Conservation (phyloP, 1,140 invertebrate species). For the Pteromalus puparum region DNA sequence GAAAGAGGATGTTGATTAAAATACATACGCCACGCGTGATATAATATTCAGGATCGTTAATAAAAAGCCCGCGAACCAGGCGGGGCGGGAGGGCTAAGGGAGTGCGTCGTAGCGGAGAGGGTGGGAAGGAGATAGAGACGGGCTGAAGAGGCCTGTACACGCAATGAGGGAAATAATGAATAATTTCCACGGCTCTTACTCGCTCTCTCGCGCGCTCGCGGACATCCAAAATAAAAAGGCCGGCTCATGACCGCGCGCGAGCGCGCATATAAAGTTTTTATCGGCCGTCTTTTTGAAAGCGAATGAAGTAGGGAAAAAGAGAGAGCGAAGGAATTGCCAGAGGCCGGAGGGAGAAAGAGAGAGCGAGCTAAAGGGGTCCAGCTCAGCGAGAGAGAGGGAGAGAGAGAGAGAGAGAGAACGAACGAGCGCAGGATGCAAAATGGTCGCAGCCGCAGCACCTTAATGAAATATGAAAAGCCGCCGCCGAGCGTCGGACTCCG, state of each 20-base stretch:
- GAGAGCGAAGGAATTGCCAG: constrained; percentile 45
- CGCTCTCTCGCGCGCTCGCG: constrained; percentile 28
- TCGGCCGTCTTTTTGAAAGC: constrained; percentile 54
- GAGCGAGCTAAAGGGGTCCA: constrained; percentile 21
- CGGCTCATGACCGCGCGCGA: neutral
- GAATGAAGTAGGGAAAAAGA: constrained; percentile 52
- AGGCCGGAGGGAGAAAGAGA: constrained; percentile 38
- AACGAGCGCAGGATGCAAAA: constrained; percentile 58
- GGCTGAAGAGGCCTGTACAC: neutral
- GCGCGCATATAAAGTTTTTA: constrained; percentile 52
- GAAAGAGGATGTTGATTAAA: constrained; percentile 40
- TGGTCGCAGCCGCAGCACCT: constrained; percentile 63
- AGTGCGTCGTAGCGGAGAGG: neutral
- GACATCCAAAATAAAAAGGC: constrained; percentile 49
- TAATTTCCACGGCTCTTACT: constrained; percentile 49
- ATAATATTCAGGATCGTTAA: constrained; percentile 46
- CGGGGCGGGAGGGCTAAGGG: neutral
- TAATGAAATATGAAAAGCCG: constrained; percentile 70
- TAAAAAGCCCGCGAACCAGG: constrained; percentile 19
- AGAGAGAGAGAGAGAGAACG: constrained; percentile 44
- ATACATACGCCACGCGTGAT: constrained; percentile 26
- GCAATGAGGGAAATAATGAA: constrained; percentile 50
- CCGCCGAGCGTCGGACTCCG: constrained; percentile 37
- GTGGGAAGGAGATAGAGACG: neutral
- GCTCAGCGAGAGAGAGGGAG: neutral